A percentile compares a stretch with the other conserved stretches of the same genome.
Evolutionary conservation across 2,113 vertebrate genomes (phyloP).

Genomic region (Polypterus senegalus): DNA sequence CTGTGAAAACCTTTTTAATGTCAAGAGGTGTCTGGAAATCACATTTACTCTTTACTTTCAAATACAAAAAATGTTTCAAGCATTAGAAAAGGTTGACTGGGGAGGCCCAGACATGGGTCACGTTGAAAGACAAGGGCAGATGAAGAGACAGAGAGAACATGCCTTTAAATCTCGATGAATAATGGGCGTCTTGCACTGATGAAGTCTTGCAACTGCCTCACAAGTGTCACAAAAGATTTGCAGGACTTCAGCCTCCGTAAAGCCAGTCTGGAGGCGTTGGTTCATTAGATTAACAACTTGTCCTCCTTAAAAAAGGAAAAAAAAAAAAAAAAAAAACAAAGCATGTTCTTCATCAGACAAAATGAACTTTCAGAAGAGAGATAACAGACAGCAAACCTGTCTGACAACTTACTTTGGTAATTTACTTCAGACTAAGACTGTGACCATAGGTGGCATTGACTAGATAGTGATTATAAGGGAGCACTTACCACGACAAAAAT

Average conservation of each 20-base stretch:
- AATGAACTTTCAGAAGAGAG: too few species aligned
- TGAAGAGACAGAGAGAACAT: constrained; percentile 13
- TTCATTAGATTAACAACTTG: constrained; percentile 97
- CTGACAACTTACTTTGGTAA: background rate
- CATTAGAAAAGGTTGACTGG: too few species aligned
- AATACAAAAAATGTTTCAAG: too few species aligned
- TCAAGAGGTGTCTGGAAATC: too few species aligned
- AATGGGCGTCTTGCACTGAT: constrained; percentile 87
- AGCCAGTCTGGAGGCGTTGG: constrained; percentile 82
- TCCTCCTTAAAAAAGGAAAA: constrained; percentile 51
- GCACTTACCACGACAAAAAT: constrained; percentile 83
- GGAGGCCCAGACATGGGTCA: too few species aligned
- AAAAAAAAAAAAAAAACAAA: background rate
- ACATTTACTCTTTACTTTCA: too few species aligned
- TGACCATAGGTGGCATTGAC: too few species aligned
- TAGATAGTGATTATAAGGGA: too few species aligned
- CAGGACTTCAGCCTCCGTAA: constrained; percentile 82
- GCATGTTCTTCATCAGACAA: background rate
- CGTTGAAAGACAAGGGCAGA: background rate
- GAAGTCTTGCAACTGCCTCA: constrained; percentile 78
- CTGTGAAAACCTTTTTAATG: too few species aligned
- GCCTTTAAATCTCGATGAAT: constrained; percentile 93
- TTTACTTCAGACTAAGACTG: background rate
- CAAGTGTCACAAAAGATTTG: constrained; percentile 96
- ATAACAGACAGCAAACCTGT: too few species aligned